phyloP scores from a whole-genome alignment of 1,140 invertebrate species.

The Philotrypesis tridentata region DNA sequence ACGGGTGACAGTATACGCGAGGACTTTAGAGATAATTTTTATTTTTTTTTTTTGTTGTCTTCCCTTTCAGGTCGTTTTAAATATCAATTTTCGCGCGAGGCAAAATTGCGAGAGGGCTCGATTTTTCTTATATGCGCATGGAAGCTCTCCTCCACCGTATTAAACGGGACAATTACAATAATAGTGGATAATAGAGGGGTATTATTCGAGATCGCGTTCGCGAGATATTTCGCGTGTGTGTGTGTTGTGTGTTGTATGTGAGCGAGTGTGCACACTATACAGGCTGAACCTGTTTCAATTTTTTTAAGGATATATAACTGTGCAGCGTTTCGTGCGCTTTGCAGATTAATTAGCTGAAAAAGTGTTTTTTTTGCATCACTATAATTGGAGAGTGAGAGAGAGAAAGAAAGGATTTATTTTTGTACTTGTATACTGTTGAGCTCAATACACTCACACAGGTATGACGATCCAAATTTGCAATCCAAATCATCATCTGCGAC shows the following conservation, averaged over 20 bases:
- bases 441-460: too few relatives aligned
- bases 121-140: not conserved
- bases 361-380: too few relatives aligned
- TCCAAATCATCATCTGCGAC: too few relatives aligned
- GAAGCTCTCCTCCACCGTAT: not conserved
- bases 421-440: too few relatives aligned
- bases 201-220: not conserved
- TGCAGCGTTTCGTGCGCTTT: too few relatives aligned
- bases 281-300: not conserved
- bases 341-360: too few relatives aligned
- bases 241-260: not conserved
- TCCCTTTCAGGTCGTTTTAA: not conserved
- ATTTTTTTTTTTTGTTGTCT: not conserved
- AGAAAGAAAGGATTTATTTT: too few relatives aligned
- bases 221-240: not conserved
- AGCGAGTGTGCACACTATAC: too few relatives aligned
- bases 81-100: constrained; percentile 36
- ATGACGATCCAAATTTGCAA: too few relatives aligned
- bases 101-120: not conserved
- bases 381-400: too few relatives aligned
- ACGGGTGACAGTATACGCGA: constrained; percentile 17
- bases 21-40: not conserved
- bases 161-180: constrained; percentile 31
- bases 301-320: not conserved
- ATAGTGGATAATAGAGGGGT: constrained; percentile 8